Percentiles rank a stretch among this genome's conserved stretches.
Evolutionary conservation across 2,113 vertebrate species (phyloP).

Genomic region (Onychostruthus taczanowskii): DNA sequence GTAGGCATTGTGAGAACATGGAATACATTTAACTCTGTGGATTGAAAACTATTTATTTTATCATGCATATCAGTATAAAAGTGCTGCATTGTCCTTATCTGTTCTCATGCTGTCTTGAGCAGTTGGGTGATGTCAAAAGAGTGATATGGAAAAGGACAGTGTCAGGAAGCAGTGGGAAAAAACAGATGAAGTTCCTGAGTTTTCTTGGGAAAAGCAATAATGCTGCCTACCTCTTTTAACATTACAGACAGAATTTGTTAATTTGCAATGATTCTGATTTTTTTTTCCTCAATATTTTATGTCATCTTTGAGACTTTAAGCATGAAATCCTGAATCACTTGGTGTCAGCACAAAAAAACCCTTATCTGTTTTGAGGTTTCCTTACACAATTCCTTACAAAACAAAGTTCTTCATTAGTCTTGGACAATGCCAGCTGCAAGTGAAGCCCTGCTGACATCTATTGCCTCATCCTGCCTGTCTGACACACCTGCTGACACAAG

Average conservation of each 20-base stretch:
- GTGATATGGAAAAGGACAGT: background rate
- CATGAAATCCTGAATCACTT: background rate
- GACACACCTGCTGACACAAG: background rate
- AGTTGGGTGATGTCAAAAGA: background rate
- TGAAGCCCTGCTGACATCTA: accelerated
- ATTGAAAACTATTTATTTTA: slow-evolving; percentile 23
- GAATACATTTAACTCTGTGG: background rate
- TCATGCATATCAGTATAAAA: background rate
- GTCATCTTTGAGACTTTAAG: background rate
- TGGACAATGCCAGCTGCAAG: background rate
- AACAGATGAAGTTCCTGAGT: background rate
- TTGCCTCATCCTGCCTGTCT: background rate
- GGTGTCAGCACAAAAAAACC: background rate
- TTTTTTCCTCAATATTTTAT: background rate
- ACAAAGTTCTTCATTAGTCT: background rate
- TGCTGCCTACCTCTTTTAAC: background rate
- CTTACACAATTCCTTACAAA: background rate
- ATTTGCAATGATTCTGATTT: background rate
- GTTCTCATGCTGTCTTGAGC: background rate
- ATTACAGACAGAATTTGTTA: background rate
- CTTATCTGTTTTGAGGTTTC: background rate
- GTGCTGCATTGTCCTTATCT: background rate
- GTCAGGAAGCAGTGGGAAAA: background rate
- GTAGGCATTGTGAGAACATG: slow-evolving; percentile 31
- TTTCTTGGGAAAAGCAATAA: background rate